Evolutionary conservation across 2,797 vertebrate species (phyloP), one percentile per base, ranked within the genome.

Genomic region (Microctenopoma lineatum): DNA sequence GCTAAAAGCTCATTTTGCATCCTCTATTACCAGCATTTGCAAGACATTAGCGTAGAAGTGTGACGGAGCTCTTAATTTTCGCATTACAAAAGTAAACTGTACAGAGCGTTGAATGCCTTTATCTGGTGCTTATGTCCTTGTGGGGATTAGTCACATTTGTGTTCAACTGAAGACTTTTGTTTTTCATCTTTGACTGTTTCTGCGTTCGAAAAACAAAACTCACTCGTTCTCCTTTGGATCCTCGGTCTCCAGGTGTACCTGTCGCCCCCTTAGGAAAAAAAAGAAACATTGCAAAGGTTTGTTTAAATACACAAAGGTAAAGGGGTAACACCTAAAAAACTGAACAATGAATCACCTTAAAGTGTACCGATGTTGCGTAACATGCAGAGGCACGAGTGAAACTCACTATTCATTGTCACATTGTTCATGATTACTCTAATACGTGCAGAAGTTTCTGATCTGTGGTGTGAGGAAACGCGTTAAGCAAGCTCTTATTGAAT

Each of bases 141-240:
- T 81, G 80, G 74, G 84, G 84, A 91, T 90, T 90, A 88, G 85
- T 80, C 75, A 73, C 59, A 87, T 84, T 85, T 81, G 68, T 75
- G 71, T 72, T 60, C 66, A 83, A 84, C 81, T 76, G 54, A 77
- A 75, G 65, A 73, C 77, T 81, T 89, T 75, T 87, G 73, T 38
- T 63, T 83, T 90, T 87, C 71, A 84, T 84, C 66, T 11, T 34
- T 34, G 32, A 34, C 65, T 71, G 67, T 61, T 71, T 58, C 45
- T 67, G 61, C 29, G 45, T 79, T 70, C 50, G 34, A 52, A 42
- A 18, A 38, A 52, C 9, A 50, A 29, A 56, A 85, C 94, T 93
- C 94, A 99, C 98, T 51, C 97, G 96, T 80, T 99, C 98, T 94
- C 98, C 97, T 95, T 99, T 99, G 80, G 98, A 94, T 55, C 98